These are phyloP conservation scores for Centropyge bicolor DNA, from an alignment of 2,797 vertebrate genomes.

Conservation along the genomic window DNA sequence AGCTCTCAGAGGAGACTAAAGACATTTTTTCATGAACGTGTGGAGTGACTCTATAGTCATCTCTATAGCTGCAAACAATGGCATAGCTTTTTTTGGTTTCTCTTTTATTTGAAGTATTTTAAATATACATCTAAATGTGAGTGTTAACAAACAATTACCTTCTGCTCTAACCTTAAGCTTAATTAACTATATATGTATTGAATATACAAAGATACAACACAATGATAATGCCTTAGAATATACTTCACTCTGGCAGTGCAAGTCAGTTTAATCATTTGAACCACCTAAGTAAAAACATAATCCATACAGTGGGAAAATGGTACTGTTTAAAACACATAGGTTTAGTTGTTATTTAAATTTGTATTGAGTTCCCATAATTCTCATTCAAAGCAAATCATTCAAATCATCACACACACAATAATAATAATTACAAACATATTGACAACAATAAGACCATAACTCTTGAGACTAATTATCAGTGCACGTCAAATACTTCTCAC, in stretches of 20 bases:
- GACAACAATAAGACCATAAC: not conserved
- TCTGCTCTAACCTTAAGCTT: too few species aligned
- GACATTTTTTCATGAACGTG: slow-evolving; percentile 12
- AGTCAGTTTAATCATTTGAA: not conserved
- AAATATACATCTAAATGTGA: not conserved
- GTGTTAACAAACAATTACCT: not conserved
- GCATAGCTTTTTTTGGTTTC: not conserved
- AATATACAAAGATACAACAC: not conserved
- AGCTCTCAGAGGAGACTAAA: slow-evolving; percentile 10
- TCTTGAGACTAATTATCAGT: not conserved
- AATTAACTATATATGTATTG: not conserved
- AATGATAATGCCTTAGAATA: not conserved
- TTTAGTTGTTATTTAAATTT: not conserved
- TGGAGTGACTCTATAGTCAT: not conserved
- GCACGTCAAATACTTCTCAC: not conserved
- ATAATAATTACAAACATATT: not conserved
- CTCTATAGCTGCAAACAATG: not conserved
- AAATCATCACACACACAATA: not conserved
- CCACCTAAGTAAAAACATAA: not conserved
- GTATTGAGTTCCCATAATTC: not conserved
- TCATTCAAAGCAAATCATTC: not conserved
- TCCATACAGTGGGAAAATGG: not conserved
- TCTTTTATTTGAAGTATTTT: not conserved
- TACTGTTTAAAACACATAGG: not conserved
- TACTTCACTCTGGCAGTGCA: not conserved